phyloP scores from a whole-genome alignment of 2,888 invertebrate genomes.

The Gortyna flavago region DNA sequence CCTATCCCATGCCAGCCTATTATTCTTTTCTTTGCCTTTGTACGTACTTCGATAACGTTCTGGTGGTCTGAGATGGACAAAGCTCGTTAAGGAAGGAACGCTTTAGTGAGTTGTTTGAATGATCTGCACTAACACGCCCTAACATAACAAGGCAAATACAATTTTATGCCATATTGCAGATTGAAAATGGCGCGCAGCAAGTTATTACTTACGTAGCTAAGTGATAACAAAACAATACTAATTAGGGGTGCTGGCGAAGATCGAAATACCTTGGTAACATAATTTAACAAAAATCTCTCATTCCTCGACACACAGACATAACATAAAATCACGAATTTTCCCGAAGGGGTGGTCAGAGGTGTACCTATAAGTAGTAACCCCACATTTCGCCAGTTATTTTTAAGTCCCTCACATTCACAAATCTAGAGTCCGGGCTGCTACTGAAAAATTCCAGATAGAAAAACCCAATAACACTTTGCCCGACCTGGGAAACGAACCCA shows the following conservation, averaged over 20 bases:
- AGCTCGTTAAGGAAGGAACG: background rate
- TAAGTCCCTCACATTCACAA: too few relatives aligned
- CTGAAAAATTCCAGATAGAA: too few relatives aligned
- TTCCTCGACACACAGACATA: background rate
- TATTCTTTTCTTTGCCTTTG: background rate
- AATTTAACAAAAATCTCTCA: background rate
- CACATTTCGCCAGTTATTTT: background rate
- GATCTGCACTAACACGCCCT: background rate
- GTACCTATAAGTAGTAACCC: background rate
- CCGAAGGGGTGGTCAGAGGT: background rate
- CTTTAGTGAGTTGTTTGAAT: background rate
- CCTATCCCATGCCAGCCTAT: too few relatives aligned
- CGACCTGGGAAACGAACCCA: too few relatives aligned
- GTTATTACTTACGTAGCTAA: background rate
- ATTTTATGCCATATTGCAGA: conserved; percentile 11
- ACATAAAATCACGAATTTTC: background rate
- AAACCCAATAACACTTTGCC: too few relatives aligned
- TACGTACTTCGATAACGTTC: background rate
- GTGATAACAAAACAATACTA: background rate
- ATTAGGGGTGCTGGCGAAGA: background rate
- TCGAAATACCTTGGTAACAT: background rate
- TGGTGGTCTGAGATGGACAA: background rate
- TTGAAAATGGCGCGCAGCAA: conserved; percentile 18
- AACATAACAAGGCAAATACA: background rate
- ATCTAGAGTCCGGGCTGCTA: too few relatives aligned